A percentile compares a stretch with the other conserved stretches of the same genome.
Evolutionary conservation across 2,888 invertebrate species (phyloP).

Genomic region (Philopedon plagiatum): DNA sequence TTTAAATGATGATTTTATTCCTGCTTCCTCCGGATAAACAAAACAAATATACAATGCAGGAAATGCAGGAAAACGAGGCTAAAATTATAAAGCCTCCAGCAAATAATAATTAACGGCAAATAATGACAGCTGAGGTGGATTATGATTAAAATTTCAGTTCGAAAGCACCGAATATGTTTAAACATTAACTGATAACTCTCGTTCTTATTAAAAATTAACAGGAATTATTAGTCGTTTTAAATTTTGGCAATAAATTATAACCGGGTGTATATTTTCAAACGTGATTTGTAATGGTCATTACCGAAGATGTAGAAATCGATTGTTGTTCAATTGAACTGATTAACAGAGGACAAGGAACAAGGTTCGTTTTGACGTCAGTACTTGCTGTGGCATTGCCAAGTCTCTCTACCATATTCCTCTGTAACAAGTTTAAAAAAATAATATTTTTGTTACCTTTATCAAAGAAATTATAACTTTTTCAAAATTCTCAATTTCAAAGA

Average conservation of each 20-base stretch:
- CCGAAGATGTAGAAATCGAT: not conserved
- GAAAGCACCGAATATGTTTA: slow-evolving; percentile 35
- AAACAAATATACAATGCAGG: too few relatives aligned
- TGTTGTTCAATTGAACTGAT: not conserved
- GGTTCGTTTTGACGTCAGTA: too few relatives aligned
- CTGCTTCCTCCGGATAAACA: too few relatives aligned
- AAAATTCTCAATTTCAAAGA: too few relatives aligned
- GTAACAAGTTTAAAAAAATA: too few relatives aligned
- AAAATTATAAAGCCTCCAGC: slow-evolving; percentile 11
- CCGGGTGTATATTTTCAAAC: slow-evolving; percentile 10
- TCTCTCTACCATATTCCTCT: too few relatives aligned
- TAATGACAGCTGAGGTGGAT: slow-evolving; percentile 37
- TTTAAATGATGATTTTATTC: too few relatives aligned
- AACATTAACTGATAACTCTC: slow-evolving; percentile 39
- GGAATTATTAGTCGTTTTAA: slow-evolving; percentile 17
- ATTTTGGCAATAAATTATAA: slow-evolving; percentile 28
- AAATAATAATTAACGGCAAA: slow-evolving; percentile 35
- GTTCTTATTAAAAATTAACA: slow-evolving; percentile 31
- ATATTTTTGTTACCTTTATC: too few relatives aligned
- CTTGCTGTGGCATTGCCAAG: too few relatives aligned
- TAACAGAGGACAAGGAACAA: too few relatives aligned
- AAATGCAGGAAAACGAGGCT: not conserved
- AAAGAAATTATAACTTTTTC: too few relatives aligned
- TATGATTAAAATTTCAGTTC: slow-evolving; percentile 35
- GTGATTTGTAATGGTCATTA: slow-evolving; percentile 7